Conservation (phyloP, 92 coral and sea anemone genomes). For the Desmophyllum pertusum region DNA sequence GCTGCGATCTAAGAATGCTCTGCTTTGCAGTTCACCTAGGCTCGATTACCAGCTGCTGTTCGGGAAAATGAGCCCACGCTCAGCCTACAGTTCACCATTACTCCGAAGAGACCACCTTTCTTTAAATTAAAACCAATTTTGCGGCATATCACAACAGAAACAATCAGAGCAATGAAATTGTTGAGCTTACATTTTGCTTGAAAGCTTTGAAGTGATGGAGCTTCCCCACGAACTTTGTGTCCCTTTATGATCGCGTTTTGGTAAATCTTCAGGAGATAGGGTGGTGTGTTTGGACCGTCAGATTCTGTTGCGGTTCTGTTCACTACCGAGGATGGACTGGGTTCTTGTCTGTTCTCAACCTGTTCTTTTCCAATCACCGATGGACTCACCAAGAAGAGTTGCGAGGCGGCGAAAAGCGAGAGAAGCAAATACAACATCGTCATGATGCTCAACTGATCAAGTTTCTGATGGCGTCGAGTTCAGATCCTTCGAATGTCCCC, state of each 20-base stretch:
- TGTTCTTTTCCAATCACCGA: conserved; percentile 7
- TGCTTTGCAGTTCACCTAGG: too few relatives aligned
- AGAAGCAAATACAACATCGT: background rate
- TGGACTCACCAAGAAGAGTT: conserved; percentile 1
- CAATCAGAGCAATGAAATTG: background rate
- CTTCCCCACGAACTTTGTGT: background rate
- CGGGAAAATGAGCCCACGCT: too few relatives aligned
- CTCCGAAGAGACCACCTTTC: background rate
- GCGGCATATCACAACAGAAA: too few relatives aligned
- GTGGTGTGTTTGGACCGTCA: background rate
- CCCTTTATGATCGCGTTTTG: background rate
- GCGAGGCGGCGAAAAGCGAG: conserved; percentile 17
- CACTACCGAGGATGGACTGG: background rate
- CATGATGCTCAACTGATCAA: background rate
- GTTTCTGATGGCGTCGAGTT: background rate
- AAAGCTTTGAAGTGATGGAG: background rate
- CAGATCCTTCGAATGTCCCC: background rate
- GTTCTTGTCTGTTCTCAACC: background rate
- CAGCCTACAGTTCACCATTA: too few relatives aligned
- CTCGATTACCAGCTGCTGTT: too few relatives aligned
- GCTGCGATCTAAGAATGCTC: background rate
- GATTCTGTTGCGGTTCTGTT: background rate
- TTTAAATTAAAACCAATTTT: too few relatives aligned
- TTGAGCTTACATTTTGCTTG: background rate
- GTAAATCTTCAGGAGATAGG: too few relatives aligned